Conservation (phyloP, 1,140 invertebrate genomes). For the Cydia splendana region DNA sequence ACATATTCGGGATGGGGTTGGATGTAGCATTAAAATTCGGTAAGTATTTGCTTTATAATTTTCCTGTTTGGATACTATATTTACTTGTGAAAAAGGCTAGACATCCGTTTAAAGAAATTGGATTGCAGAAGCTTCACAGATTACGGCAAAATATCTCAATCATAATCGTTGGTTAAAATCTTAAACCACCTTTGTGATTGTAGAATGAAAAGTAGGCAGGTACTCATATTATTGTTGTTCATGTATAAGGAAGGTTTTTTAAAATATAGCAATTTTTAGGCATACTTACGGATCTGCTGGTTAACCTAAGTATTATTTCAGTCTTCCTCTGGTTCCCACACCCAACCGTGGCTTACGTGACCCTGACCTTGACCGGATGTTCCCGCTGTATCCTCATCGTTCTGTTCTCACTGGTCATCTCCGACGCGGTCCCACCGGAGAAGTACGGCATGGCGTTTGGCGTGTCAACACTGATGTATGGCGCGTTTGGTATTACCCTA, state of each 20-base stretch:
- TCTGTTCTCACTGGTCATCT: conserved; percentile 52
- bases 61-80: too few relatives aligned
- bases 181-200: too few relatives aligned
- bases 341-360: conserved; percentile 43
- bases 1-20: conserved; percentile 43
- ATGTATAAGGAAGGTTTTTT: too few relatives aligned
- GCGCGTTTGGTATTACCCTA: conserved; percentile 49
- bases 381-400: conserved; percentile 48
- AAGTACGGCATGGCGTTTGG: conserved; percentile 57
- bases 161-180: too few relatives aligned
- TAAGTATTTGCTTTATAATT: neutral
- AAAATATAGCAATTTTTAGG: too few relatives aligned
- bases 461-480: conserved; percentile 50
- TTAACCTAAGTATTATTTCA: conserved; percentile 35
- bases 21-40: neutral
- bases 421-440: conserved; percentile 50
- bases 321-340: conserved; percentile 58
- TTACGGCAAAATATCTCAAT: too few relatives aligned
- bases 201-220: too few relatives aligned
- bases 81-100: neutral
- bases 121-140: too few relatives aligned
- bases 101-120: too few relatives aligned
- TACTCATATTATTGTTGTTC: too few relatives aligned
- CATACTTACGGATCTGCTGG: too few relatives aligned
- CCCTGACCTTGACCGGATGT: conserved; percentile 52